These are phyloP conservation scores for Falco punctatus DNA, from an alignment of 2,113 vertebrate genomes.

Conservation along the genomic window DNA sequence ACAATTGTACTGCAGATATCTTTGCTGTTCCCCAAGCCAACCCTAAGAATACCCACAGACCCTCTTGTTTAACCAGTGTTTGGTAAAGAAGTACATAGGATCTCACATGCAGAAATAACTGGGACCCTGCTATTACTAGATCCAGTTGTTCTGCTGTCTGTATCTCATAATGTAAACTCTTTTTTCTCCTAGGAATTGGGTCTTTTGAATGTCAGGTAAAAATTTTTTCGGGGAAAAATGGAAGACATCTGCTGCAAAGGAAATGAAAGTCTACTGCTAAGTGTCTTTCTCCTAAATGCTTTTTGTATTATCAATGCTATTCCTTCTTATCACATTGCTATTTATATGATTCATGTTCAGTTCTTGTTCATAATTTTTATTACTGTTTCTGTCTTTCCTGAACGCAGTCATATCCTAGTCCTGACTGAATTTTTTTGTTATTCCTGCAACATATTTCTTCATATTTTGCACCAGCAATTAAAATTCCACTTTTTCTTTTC, in stretches of 20 bases:
- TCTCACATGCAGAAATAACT: neutral
- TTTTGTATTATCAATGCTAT: neutral
- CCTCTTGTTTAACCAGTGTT: neutral
- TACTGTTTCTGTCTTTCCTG: neutral
- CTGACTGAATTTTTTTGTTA: neutral
- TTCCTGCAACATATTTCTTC: neutral
- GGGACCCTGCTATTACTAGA: neutral
- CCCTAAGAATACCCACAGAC: neutral
- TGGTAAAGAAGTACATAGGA: neutral
- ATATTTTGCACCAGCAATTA: slow-evolving; percentile 15
- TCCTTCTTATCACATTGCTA: neutral
- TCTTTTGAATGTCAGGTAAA: neutral
- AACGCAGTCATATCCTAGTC: fast-evolving
- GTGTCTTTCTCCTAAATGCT: neutral
- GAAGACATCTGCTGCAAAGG: neutral
- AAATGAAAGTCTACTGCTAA: neutral
- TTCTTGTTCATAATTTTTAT: neutral
- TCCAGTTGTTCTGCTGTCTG: neutral
- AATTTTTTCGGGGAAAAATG: neutral
- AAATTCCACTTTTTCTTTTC: slow-evolving; percentile 2
- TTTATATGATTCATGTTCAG: neutral
- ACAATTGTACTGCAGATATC: neutral
- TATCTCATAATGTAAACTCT: neutral
- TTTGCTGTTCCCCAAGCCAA: neutral
- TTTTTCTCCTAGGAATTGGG: neutral